These are phyloP conservation scores for Ganaspis sp. DNA, from an alignment of 1,140 invertebrate genomes.

Conservation along the genomic window DNA sequence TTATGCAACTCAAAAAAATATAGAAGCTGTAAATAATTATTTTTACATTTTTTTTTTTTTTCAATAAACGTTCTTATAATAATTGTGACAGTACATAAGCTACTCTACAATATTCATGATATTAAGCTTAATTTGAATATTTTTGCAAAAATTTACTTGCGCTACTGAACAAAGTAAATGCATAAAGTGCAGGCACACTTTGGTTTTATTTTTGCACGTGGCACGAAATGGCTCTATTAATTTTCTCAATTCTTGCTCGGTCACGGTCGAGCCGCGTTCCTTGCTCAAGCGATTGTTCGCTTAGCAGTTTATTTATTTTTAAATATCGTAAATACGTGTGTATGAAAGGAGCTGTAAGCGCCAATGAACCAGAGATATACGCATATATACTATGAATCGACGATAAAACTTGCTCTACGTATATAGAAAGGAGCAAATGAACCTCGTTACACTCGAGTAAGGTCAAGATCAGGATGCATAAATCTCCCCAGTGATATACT, in stretches of 20 bases:
- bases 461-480: constrained; percentile 19
- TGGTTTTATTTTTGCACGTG: background rate
- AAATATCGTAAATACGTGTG: background rate
- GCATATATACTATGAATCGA: background rate
- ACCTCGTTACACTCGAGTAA: background rate
- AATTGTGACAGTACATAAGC: no score
- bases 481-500: background rate
- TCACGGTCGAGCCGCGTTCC: constrained; percentile 8
- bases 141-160: background rate
- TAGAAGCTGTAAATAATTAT: no score
- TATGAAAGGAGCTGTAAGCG: background rate
- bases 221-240: constrained; percentile 25
- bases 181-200: background rate
- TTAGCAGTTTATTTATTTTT: background rate
- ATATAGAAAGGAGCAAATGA: constrained; percentile 11
- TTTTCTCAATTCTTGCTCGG: constrained; percentile 19
- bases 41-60: no score
- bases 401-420: constrained; percentile 3
- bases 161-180: background rate
- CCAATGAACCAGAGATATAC: background rate
- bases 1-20: no score
- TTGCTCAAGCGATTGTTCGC: constrained; percentile 22
- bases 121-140: no score
- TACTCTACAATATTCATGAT: no score
- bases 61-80: no score